Percentiles rank a stretch among this genome's conserved stretches.
Evolutionary conservation across 2,888 invertebrate species (phyloP).

Genomic region (Pammene fasciana): DNA sequence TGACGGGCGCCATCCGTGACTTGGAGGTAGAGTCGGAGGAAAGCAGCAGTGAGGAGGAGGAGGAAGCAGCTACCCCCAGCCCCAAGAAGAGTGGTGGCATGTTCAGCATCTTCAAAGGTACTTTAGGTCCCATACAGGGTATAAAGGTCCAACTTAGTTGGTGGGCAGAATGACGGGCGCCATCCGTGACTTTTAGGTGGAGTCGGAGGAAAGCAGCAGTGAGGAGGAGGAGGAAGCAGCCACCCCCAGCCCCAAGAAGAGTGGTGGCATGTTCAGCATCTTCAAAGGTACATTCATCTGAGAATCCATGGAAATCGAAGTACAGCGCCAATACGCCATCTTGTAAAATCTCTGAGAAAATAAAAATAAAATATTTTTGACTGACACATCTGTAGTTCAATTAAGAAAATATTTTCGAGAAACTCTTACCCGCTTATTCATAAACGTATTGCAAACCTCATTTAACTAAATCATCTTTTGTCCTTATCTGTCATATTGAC

Average conservation of each 20-base stretch:
- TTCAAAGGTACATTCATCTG: conserved; percentile 90
- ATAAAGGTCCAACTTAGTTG: no score
- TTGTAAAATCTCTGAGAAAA: no score
- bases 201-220: conserved; percentile 87
- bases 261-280: conserved; percentile 90
- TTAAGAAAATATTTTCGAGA: no score
- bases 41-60: conserved; percentile 85
- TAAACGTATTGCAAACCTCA: no score
- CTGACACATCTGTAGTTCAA: no score
- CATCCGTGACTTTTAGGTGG: conserved; percentile 92
- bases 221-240: conserved; percentile 83
- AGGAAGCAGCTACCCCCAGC: conserved; percentile 70
- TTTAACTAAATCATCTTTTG: no score
- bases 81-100: conserved; percentile 83
- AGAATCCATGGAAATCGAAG: no score
- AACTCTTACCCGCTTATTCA: no score
- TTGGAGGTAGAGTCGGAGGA: conserved; percentile 90
- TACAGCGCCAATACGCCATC: no score
- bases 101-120: conserved; percentile 92
- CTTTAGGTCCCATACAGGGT: conserved; percentile 24
- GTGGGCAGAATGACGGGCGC: conserved; percentile 93
- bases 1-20: conserved; percentile 92
- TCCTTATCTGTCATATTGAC: no score
- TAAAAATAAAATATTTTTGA: no score
- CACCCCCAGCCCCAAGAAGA: conserved; percentile 64